Percentiles rank a stretch among this genome's conserved stretches.
These are phyloP conservation scores for Scomberomorus guttatus DNA, from an alignment of 2,797 vertebrate genomes.

Conservation along the genomic window DNA sequence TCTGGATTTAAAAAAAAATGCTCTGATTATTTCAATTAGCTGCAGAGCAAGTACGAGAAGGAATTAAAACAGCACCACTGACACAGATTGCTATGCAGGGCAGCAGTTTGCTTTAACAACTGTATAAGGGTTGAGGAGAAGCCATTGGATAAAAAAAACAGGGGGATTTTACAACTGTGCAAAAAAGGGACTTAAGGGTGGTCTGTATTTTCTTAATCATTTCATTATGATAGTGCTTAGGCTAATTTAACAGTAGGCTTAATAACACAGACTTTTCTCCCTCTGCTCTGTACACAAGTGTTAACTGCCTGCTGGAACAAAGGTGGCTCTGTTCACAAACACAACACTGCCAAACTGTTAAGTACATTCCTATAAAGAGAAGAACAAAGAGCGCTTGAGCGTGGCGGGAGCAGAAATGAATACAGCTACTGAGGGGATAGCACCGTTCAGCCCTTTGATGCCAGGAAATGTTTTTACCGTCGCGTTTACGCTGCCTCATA, in stretches of 20 bases:
- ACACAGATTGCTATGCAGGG: slow-evolving; percentile 37
- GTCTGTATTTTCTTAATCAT: slow-evolving; percentile 73
- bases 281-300: slow-evolving; percentile 73
- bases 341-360: slow-evolving; percentile 83
- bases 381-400: slow-evolving; percentile 83
- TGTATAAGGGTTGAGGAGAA: slow-evolving; percentile 37
- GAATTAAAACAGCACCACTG: slow-evolving; percentile 44
- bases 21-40: slow-evolving; percentile 72
- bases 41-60: slow-evolving; percentile 29
- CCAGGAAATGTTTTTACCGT: slow-evolving; percentile 78
- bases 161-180: slow-evolving; percentile 55
- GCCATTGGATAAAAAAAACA: slow-evolving; percentile 45
- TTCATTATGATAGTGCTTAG: slow-evolving; percentile 75
- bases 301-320: slow-evolving; percentile 78
- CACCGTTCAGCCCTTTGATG: slow-evolving; percentile 77
- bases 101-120: slow-evolving; percentile 48
- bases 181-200: slow-evolving; percentile 61
- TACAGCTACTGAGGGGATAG: slow-evolving; percentile 79
- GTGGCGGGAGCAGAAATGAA: slow-evolving; percentile 77
- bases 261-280: slow-evolving; percentile 70
- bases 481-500: slow-evolving; percentile 68
- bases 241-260: slow-evolving; percentile 78
- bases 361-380: slow-evolving; percentile 83
- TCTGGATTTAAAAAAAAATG: slow-evolving; percentile 59
- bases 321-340: slow-evolving; percentile 78